Evolutionary conservation across 2,797 vertebrate species (phyloP), one percentile per base, ranked within the genome.

Genomic region (Hypotaenidia philippensis): DNA sequence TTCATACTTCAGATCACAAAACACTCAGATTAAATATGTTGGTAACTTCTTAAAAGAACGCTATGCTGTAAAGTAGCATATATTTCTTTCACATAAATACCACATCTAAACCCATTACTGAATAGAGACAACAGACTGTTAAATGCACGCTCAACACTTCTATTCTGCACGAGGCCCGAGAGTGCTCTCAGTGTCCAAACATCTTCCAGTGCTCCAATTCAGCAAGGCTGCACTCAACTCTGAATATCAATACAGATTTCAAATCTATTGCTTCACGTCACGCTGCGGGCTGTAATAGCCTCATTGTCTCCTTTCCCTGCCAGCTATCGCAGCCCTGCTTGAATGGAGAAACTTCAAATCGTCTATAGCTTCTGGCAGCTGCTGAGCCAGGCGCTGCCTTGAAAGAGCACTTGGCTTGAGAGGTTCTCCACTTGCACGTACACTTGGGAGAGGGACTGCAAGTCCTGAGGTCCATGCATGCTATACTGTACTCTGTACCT

Each of bases 1-100:
- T 90, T 92, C 86, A 53, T 70, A 76, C 32, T 75, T 83, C 59
- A 89, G 65, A 84, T 60, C 79, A 87, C 72, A 85, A 93, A 95
- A 72, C 40, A 32, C 32, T 66, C 59, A 74, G 85, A 94, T 84
- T 84, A 88, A 95, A 60, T 74, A 83, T 5, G 32, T 9, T 84
- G 90, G 76, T 90, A 93, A 85, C 26, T 65, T 78, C 34, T 71
- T 78, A 77, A 78, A 95, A 88, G 70, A 94, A 60, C 47, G 32
- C 55, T 63, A 10, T 12, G 31, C 41, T 72, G 32, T 32, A 63
- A 87, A 61, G 56, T 25, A 72, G 56, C 10, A 34, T 22, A 4
- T 70, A 88, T 36, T 88, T 90, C 59, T 89, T 77, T 61, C 70
- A 38, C 52, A 44, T 32, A 70, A 90, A 86, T 38, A 80, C 21